These are phyloP conservation scores for Neuroscelio doddi DNA, from an alignment of 2,888 invertebrate genomes.

Conservation along the genomic window DNA sequence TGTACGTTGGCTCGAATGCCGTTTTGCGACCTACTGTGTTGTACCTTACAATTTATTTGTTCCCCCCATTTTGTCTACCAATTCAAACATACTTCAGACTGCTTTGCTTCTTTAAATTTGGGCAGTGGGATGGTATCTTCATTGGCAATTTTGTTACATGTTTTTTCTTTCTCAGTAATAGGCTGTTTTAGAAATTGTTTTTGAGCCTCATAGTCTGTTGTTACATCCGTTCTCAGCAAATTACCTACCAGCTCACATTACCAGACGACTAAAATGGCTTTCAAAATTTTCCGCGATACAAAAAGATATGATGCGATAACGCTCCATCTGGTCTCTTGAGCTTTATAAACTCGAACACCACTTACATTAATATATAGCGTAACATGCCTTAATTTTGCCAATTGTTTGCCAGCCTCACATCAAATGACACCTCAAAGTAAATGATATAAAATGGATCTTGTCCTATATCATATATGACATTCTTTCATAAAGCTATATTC, in stretches of 20 bases:
- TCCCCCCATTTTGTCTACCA: background rate
- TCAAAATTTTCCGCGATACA: constrained; percentile 34
- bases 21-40: background rate
- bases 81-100: background rate
- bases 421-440: constrained; percentile 38
- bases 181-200: background rate
- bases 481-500: background rate
- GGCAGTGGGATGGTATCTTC: background rate
- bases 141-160: background rate
- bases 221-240: background rate
- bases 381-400: constrained; percentile 2
- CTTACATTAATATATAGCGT: constrained; percentile 42
- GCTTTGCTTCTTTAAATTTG: no score
- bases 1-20: constrained; percentile 15
- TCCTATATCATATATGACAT: constrained; percentile 27
- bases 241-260: background rate
- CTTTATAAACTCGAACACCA: constrained; percentile 30
- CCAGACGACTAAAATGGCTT: background rate
- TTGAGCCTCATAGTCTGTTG: background rate
- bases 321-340: constrained; percentile 15
- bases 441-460: constrained; percentile 37
- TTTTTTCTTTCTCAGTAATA: background rate
- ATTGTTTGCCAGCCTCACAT: constrained; percentile 25
- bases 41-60: background rate
- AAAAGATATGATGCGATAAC: constrained; percentile 28